Conservation (phyloP, 1,140 invertebrate species). For the Pogonomyrmex californicus region DNA sequence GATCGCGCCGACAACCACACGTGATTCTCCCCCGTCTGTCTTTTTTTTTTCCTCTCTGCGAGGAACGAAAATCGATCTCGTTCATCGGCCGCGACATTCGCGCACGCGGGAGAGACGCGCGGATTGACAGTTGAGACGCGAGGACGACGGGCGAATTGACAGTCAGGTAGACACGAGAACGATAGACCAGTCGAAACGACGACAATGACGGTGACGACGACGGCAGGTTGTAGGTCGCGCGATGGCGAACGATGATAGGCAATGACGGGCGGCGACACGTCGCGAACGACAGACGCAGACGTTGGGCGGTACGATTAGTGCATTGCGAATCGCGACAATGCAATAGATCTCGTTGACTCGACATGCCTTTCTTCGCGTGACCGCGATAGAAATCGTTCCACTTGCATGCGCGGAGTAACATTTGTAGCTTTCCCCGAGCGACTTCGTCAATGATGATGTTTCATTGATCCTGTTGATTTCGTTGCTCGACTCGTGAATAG, state of each 20-base stretch:
- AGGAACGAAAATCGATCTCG: neutral
- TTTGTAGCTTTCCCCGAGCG: no score
- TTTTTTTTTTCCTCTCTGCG: neutral
- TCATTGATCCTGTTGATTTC: no score
- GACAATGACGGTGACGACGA: neutral
- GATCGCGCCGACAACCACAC: neutral
- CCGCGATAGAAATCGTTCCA: neutral
- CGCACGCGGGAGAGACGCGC: constrained; percentile 17
- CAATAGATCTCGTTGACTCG: neutral
- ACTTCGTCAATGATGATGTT: no score
- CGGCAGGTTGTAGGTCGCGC: neutral
- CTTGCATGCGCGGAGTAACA: neutral
- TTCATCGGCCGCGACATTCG: neutral
- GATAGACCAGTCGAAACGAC: neutral
- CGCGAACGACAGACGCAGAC: neutral
- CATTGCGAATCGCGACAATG: neutral
- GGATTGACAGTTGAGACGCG: constrained; percentile 23
- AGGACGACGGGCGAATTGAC: neutral
- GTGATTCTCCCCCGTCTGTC: neutral
- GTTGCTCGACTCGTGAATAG: neutral
- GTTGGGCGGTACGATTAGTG: constrained; percentile 20
- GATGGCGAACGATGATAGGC: neutral
- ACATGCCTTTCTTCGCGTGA: neutral
- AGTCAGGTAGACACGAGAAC: neutral
- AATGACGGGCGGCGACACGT: neutral